Percentiles rank a stretch among this genome's conserved stretches.
Evolutionary conservation across 2,113 vertebrate genomes (phyloP).

Genomic region (Amphiprion percula): DNA sequence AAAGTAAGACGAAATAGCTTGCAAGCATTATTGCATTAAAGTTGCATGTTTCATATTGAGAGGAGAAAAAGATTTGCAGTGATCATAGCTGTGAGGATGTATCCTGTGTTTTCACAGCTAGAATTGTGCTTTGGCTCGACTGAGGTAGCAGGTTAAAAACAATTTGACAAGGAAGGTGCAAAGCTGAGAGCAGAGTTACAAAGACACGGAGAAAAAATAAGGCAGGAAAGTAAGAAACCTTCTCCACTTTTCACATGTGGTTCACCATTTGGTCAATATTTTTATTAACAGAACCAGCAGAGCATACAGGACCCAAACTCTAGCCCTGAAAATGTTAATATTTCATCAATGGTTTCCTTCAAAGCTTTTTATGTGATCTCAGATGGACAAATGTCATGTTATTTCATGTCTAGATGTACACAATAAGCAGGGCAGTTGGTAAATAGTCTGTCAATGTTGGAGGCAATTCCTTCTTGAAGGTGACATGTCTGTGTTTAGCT

Average conservation of each 20-base stretch:
- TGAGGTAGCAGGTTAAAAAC: slow-evolving; percentile 45
- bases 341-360: slow-evolving; percentile 34
- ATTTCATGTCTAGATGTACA: slow-evolving; percentile 50
- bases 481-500: slow-evolving; percentile 56
- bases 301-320: slow-evolving; percentile 2
- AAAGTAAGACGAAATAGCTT: neutral
- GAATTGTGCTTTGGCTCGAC: neutral
- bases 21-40: neutral
- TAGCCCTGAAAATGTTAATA: slow-evolving; percentile 34
- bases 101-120: slow-evolving; percentile 28
- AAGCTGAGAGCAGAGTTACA: slow-evolving; percentile 23
- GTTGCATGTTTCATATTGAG: slow-evolving; percentile 29
- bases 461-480: slow-evolving; percentile 43
- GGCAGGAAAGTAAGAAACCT: slow-evolving; percentile 11
- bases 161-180: slow-evolving; percentile 46
- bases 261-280: slow-evolving; percentile 12
- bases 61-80: slow-evolving; percentile 34
- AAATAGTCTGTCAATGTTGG: slow-evolving; percentile 64
- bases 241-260: slow-evolving; percentile 10
- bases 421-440: slow-evolving; percentile 29
- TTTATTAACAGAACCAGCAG: slow-evolving; percentile 39
- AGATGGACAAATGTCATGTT: slow-evolving; percentile 38
- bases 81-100: slow-evolving; percentile 27
- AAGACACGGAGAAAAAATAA: slow-evolving; percentile 14
- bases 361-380: slow-evolving; percentile 21